Evolutionary conservation across 2,888 invertebrate species (phyloP).

Genomic region (Steinernema hermaphroditum): DNA sequence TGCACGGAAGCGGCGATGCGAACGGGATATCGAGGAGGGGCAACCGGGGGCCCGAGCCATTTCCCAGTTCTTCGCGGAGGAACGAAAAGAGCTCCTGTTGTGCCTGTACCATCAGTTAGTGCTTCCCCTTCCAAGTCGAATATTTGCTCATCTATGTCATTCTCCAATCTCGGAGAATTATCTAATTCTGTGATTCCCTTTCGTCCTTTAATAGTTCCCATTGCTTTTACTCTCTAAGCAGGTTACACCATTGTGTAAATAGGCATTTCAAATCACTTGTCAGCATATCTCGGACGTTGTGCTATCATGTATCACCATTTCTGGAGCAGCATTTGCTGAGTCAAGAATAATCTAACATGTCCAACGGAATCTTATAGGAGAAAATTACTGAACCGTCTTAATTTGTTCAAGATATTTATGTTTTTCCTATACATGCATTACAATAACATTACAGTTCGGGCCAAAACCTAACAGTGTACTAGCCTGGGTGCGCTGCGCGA

Average conservation of each 20-base stretch:
- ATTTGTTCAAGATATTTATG: neutral
- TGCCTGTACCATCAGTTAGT: slow-evolving; percentile 21
- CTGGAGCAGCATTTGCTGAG: neutral
- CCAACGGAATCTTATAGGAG: neutral
- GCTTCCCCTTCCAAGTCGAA: neutral
- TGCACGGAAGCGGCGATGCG: neutral
- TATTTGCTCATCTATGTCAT: neutral
- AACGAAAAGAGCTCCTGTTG: slow-evolving; percentile 17
- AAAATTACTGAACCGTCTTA: neutral
- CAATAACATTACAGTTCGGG: too few species aligned
- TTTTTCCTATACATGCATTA: too few species aligned
- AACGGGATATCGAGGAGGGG: slow-evolving; percentile 4
- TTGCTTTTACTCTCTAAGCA: slow-evolving; percentile 8
- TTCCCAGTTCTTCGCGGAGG: neutral
- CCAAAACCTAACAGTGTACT: too few species aligned
- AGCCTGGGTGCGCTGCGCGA: too few species aligned
- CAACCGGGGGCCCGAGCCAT: neutral
- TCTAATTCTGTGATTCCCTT: slow-evolving; percentile 17
- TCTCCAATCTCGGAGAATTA: slow-evolving; percentile 9
- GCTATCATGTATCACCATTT: neutral
- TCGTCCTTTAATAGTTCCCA: neutral
- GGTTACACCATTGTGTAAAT: slow-evolving; percentile 6
- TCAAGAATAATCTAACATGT: neutral
- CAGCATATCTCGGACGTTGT: slow-evolving; percentile 25
- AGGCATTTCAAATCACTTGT: slow-evolving; percentile 29